Conservation (phyloP, 2,113 vertebrate species). For the Capreolus pygargus region DNA sequence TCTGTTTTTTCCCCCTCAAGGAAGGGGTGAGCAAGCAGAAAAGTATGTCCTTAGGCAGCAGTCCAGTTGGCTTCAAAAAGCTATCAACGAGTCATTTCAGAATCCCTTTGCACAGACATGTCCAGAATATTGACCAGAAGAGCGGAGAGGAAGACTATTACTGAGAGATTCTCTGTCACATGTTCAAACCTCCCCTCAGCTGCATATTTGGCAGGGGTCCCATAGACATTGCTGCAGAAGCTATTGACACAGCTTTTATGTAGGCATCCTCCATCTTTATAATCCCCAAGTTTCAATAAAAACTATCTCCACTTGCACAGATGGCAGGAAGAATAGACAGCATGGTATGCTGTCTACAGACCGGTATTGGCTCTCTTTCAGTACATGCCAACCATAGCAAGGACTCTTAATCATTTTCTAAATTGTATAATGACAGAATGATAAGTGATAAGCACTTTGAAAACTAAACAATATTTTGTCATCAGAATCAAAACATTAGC, state of each 20-base stretch:
- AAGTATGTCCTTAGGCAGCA: not conserved
- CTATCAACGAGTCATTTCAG: not conserved
- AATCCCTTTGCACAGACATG: not conserved
- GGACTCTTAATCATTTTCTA: not conserved
- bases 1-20: not conserved
- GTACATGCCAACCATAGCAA: not conserved
- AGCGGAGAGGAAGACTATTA: not conserved
- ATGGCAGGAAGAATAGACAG: not conserved
- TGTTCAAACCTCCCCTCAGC: not conserved
- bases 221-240: not conserved
- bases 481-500: not conserved
- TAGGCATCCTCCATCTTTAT: not conserved
- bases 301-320: not conserved
- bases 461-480: not conserved
- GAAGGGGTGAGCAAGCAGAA: not conserved
- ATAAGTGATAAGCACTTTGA: not conserved
- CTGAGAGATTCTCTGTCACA: not conserved
- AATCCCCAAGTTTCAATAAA: slow-evolving; percentile 5
- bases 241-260: not conserved
- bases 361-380: not conserved
- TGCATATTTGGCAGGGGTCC: not conserved
- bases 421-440: not conserved
- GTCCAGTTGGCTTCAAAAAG: not conserved
- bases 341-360: not conserved
- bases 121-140: not conserved